These are phyloP conservation scores for Halocynthia aurantium DNA, from an alignment of 23 tunicate species.

Conservation along the genomic window DNA sequence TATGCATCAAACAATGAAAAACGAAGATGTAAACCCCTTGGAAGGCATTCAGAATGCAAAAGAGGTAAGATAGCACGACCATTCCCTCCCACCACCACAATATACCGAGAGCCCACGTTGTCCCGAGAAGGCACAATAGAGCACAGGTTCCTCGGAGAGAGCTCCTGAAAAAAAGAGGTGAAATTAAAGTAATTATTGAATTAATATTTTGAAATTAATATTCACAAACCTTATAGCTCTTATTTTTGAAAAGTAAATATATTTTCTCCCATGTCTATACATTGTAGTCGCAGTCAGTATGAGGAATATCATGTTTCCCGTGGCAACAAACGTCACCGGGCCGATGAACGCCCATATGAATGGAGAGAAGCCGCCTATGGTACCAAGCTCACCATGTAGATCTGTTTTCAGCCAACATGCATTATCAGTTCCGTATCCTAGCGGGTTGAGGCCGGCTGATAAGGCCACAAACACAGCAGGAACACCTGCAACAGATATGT, in stretches of 20 bases:
- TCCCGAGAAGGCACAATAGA: constrained; percentile 62
- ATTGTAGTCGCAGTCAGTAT: constrained; percentile 54
- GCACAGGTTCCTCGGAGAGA: constrained; percentile 62
- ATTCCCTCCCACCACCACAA: constrained; percentile 70
- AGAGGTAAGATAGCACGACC: constrained; percentile 60
- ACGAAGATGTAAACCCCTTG: constrained; percentile 78
- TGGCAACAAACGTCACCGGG: constrained; percentile 63
- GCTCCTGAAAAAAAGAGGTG: constrained; percentile 21
- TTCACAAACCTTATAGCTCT: constrained; percentile 48
- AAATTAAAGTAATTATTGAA: too few species aligned
- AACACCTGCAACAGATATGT: constrained; percentile 29
- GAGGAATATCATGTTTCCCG: constrained; percentile 52
- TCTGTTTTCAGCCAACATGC: constrained; percentile 77
- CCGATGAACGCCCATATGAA: constrained; percentile 84
- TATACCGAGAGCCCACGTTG: constrained; percentile 87
- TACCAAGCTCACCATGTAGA: not conserved
- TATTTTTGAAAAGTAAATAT: constrained; percentile 42
- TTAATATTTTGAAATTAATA: too few species aligned
- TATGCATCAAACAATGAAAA: constrained; percentile 72
- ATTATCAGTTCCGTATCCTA: constrained; percentile 55
- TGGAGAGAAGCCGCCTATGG: constrained; percentile 29
- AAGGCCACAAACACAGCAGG: constrained; percentile 75
- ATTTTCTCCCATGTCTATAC: constrained; percentile 41
- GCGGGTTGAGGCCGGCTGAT: constrained; percentile 51
- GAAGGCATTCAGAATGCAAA: constrained; percentile 76